Percentiles rank a stretch among this genome's conserved stretches.
These are phyloP conservation scores for Sphinx pinastri DNA, from an alignment of 2,888 invertebrate species.

Conservation along the genomic window DNA sequence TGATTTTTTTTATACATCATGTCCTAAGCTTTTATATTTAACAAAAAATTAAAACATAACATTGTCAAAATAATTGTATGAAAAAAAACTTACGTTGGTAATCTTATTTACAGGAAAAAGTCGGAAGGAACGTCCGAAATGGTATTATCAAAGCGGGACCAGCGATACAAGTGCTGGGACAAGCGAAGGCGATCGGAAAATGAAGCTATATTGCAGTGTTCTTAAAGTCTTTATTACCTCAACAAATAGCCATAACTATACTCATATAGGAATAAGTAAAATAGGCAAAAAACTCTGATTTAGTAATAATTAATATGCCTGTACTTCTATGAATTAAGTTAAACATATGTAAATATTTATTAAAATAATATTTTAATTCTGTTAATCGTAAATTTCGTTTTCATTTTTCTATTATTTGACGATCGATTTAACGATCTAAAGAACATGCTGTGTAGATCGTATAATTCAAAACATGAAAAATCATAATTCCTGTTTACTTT, in stretches of 20 bases:
- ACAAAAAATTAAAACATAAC: neutral
- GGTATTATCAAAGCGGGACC: slow-evolving; percentile 58
- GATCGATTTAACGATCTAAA: no score
- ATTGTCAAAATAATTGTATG: neutral
- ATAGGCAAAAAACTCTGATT: slow-evolving; percentile 1
- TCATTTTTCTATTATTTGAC: no score
- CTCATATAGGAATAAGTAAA: neutral
- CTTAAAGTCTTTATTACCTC: neutral
- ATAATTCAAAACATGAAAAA: no score
- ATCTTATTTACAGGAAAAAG: slow-evolving; percentile 55
- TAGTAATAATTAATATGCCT: no score
- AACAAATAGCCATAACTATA: neutral
- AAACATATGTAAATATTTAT: no score
- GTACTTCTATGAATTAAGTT: no score
- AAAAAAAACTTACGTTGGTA: slow-evolving; percentile 10
- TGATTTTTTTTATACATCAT: no score
- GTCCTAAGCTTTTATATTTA: neutral
- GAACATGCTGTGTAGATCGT: no score
- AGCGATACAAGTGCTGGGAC: slow-evolving; percentile 50
- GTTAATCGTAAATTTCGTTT: no score
- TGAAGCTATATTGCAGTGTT: slow-evolving; percentile 24
- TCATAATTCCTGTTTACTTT: no score
- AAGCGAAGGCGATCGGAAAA: slow-evolving; percentile 50
- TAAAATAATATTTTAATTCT: no score
- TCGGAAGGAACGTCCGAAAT: slow-evolving; percentile 55